Conservation (phyloP, 37 sponge, comb jelly and placozoan genomes). For the Theonella swinhoei region DNA sequence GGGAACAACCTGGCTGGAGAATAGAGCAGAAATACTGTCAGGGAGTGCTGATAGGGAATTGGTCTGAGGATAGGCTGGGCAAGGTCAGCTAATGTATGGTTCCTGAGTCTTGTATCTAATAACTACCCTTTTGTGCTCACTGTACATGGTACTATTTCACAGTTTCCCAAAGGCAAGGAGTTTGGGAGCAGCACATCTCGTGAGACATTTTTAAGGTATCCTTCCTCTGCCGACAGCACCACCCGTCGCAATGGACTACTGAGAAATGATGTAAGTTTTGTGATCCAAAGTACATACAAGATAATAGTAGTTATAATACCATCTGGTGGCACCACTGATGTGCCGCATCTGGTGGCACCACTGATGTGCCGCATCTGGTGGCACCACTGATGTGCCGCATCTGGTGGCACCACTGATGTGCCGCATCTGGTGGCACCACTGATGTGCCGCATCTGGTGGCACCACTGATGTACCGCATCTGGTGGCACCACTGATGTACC, state of each 20-base stretch:
- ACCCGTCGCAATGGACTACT: slow-evolving; percentile 68
- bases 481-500: too few species aligned
- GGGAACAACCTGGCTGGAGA: slow-evolving; percentile 83
- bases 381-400: too few species aligned
- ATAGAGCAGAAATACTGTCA: slow-evolving; percentile 79
- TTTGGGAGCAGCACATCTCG: slow-evolving; percentile 69
- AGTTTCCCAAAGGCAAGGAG: slow-evolving; percentile 70
- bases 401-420: too few species aligned
- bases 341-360: too few species aligned
- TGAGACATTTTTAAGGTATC: slow-evolving; percentile 49
- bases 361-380: too few species aligned
- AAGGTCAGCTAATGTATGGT: slow-evolving; percentile 7
- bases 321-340: too few species aligned
- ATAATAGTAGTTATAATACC: neutral
- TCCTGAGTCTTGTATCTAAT: neutral
- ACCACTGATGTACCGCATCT: too few species aligned
- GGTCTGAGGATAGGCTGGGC: slow-evolving; percentile 82
- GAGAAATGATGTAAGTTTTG: slow-evolving; percentile 64
- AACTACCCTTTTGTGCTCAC: neutral
- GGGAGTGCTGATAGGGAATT: slow-evolving; percentile 93
- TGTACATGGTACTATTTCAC: too few species aligned
- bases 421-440: too few species aligned
- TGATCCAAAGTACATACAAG: neutral
- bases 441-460: too few species aligned
- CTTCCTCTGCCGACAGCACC: slow-evolving; percentile 33